Evolutionary conservation across 1,140 invertebrate species (phyloP), one percentile per base, ranked within the genome.

Genomic region (Lasioglossum albipes): DNA sequence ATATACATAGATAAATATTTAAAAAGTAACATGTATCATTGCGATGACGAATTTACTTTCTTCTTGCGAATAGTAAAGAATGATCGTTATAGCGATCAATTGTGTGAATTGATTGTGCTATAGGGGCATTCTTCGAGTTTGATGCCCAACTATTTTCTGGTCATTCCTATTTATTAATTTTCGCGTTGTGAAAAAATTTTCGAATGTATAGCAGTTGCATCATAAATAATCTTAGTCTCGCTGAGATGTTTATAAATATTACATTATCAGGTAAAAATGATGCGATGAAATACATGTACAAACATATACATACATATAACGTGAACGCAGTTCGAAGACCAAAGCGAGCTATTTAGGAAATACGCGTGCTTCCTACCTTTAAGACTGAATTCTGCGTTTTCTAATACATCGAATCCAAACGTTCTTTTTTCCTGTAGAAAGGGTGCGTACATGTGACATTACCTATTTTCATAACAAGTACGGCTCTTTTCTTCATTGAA

Each of bases 361-460:
- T 70, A 75, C 61, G 42, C 74, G 79, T 83, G 82, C 82, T 83
- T 83, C 82, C 82, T 83, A 81, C 54, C 59, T 75, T 69, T 83
- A 83, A 83, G 82, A 83, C 82, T 83, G 82, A 83, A 83, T 74
- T 81, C 59, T 76, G 79, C 73, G 72, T 83, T 83, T 76, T 83
- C 57, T 83, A 83, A 75, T 72, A 74, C 77, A 83, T 79, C 70
- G 61, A 79, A 79, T 74, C 62, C 62, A 73, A 73, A 67, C 65
- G 12, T 77, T 79, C 42, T 45, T 73, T 9, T 64, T 79, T 73
- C 74, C 16, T n/a, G 22, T 78, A 74, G 45, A 18, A 45, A 66
- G 42, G 52, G 10, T 64, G 54, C 36, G 31, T 57, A 49, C 57
- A 74, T 31, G 10, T 67, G 52, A 66, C 49, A 20, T 79, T 73